Percentiles rank a stretch among this genome's conserved stretches.
These are phyloP conservation scores for Clarias pachynema DNA, from an alignment of 2,797 vertebrate genomes.

Conservation along the genomic window DNA sequence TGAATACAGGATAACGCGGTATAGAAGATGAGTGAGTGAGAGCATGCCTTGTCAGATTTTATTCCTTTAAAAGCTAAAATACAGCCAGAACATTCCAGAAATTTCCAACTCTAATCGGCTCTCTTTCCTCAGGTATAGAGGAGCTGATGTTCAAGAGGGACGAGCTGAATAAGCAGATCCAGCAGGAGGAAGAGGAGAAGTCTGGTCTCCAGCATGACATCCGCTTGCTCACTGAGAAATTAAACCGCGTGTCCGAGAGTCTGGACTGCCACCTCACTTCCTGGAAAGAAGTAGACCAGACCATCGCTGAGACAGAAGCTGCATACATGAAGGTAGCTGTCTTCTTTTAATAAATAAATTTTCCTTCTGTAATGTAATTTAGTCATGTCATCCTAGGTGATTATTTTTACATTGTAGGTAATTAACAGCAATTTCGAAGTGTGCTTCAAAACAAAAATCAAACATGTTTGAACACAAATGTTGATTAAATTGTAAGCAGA, in stretches of 20 bases:
- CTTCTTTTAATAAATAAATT: background rate
- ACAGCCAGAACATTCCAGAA: background rate
- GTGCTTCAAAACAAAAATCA: too few species aligned
- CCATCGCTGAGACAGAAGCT: slow-evolving; percentile 87
- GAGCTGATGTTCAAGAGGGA: slow-evolving; percentile 85
- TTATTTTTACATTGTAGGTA: background rate
- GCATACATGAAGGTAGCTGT: slow-evolving; percentile 85
- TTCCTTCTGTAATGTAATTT: background rate
- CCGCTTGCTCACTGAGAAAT: slow-evolving; percentile 80
- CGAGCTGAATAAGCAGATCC: slow-evolving; percentile 86
- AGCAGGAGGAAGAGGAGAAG: slow-evolving; percentile 87
- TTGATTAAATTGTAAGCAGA: background rate
- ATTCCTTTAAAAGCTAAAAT: background rate
- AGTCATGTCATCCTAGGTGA: background rate
- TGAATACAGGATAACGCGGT: too few species aligned
- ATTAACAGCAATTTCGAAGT: background rate
- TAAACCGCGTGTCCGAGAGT: slow-evolving; percentile 85
- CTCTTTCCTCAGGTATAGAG: slow-evolving; percentile 79
- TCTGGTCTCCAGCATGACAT: slow-evolving; percentile 85
- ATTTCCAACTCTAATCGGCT: background rate
- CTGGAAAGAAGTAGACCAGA: slow-evolving; percentile 82
- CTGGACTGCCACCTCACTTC: slow-evolving; percentile 80
- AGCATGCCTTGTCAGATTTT: background rate
- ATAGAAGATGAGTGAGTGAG: too few species aligned
- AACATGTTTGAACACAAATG: background rate